A percentile compares a stretch with the other conserved stretches of the same genome.
Evolutionary conservation across 2,888 invertebrate genomes (phyloP).

Genomic region (Allygus modestus): DNA sequence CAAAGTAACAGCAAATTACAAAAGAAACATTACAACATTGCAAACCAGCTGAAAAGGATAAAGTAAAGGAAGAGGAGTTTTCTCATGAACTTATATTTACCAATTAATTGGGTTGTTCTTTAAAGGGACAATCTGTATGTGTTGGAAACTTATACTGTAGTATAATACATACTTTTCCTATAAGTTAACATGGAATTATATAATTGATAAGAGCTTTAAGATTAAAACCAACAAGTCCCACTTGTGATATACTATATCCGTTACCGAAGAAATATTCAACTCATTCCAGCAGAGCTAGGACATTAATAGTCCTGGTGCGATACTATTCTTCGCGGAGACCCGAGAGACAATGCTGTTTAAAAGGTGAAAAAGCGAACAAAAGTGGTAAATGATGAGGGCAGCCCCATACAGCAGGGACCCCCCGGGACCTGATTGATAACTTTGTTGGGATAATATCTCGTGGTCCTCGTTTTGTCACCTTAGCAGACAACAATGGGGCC

Average conservation of each 20-base stretch:
- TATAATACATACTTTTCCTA: too few relatives aligned
- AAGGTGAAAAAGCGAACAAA: background rate
- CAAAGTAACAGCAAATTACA: too few relatives aligned
- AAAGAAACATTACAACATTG: too few relatives aligned
- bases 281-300: background rate
- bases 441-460: background rate
- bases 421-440: background rate
- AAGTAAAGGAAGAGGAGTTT: too few relatives aligned
- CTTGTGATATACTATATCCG: background rate
- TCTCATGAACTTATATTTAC: too few relatives aligned
- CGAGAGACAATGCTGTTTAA: background rate
- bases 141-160: too few relatives aligned
- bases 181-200: too few relatives aligned
- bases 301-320: background rate
- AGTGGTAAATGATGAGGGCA: background rate
- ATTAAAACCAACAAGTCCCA: background rate
- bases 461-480: background rate
- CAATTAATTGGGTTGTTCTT: too few relatives aligned
- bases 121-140: too few relatives aligned
- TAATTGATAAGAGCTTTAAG: too few relatives aligned
- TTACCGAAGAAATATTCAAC: background rate
- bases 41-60: too few relatives aligned
- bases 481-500: slow-evolving; percentile 1
- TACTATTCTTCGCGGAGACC: background rate
- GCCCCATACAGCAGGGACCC: background rate